A percentile compares a stretch with the other conserved stretches of the same genome.
These are phyloP conservation scores for Drosophila mimetica DNA, from an alignment of 2,888 invertebrate species.

Conservation along the genomic window DNA sequence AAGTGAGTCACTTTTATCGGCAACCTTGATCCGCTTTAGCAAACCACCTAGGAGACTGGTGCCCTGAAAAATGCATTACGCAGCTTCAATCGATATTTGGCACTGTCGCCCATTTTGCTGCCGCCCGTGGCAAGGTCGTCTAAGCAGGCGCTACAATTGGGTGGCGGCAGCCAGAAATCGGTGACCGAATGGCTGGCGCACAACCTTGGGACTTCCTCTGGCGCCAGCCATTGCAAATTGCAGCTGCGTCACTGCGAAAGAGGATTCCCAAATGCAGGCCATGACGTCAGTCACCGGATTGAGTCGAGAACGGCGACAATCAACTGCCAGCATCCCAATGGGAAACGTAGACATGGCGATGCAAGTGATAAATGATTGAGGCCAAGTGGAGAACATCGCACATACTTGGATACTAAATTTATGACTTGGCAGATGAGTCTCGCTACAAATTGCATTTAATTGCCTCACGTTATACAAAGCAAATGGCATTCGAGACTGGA, in stretches of 20 bases:
- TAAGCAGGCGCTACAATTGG: slow-evolving; percentile 21
- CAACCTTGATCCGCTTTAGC: slow-evolving; percentile 31
- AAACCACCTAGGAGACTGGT: slow-evolving; percentile 17
- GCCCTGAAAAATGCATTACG: slow-evolving; percentile 46
- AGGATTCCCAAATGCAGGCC: slow-evolving; percentile 39
- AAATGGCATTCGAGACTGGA: background rate
- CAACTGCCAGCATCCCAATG: slow-evolving; percentile 34
- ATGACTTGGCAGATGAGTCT: slow-evolving; percentile 47
- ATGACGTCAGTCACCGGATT: slow-evolving; percentile 35
- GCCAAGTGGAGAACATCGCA: slow-evolving; percentile 29
- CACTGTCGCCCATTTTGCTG: slow-evolving; percentile 38
- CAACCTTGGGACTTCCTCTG: slow-evolving; percentile 39
- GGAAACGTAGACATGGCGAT: slow-evolving; percentile 22
- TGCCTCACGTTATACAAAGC: slow-evolving; percentile 48
- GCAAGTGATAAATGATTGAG: slow-evolving; percentile 54
- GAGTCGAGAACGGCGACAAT: slow-evolving; percentile 12
- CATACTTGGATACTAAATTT: slow-evolving; percentile 45
- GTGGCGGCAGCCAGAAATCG: slow-evolving; percentile 37
- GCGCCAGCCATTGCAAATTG: slow-evolving; percentile 24
- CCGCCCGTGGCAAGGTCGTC: slow-evolving; percentile 39
- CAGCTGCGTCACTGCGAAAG: slow-evolving; percentile 34
- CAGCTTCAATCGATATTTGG: slow-evolving; percentile 62
- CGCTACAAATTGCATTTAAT: slow-evolving; percentile 53
- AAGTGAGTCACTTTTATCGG: slow-evolving; percentile 16
- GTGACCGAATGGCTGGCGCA: slow-evolving; percentile 53